These are phyloP conservation scores for Lochmaea crataegi DNA, from an alignment of 2,888 invertebrate genomes.

Conservation along the genomic window DNA sequence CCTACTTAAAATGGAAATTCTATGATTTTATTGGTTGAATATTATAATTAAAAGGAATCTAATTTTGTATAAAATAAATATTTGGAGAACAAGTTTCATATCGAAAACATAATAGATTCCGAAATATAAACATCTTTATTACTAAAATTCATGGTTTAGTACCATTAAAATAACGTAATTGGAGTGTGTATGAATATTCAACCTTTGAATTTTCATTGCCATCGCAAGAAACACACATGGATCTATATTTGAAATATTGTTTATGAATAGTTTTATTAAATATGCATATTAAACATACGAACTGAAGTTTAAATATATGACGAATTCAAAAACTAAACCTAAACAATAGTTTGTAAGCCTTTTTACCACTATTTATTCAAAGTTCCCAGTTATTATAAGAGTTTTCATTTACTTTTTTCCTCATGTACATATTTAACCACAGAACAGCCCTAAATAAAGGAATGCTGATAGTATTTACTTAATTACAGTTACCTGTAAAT, in stretches of 20 bases:
- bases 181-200: neutral
- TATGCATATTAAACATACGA: too few species aligned
- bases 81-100: conserved; percentile 5
- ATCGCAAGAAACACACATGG: neutral
- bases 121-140: conserved; percentile 14
- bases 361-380: too few species aligned
- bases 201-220: conserved; percentile 12
- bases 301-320: too few species aligned
- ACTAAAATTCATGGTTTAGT: neutral
- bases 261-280: too few species aligned
- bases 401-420: too few species aligned
- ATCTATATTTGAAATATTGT: conserved; percentile 3
- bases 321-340: too few species aligned
- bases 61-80: conserved; percentile 10
- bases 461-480: too few species aligned
- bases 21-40: conserved; percentile 7
- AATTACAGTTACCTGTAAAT: too few species aligned
- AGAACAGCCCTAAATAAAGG: too few species aligned
- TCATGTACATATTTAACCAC: too few species aligned
- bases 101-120: neutral
- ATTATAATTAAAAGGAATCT: conserved; percentile 5
- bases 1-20: conserved; percentile 1
- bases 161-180: neutral
- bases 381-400: too few species aligned
- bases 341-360: too few species aligned